phyloP scores from a whole-genome alignment of 2,888 invertebrate species.

The Ormyrus rosae region DNA sequence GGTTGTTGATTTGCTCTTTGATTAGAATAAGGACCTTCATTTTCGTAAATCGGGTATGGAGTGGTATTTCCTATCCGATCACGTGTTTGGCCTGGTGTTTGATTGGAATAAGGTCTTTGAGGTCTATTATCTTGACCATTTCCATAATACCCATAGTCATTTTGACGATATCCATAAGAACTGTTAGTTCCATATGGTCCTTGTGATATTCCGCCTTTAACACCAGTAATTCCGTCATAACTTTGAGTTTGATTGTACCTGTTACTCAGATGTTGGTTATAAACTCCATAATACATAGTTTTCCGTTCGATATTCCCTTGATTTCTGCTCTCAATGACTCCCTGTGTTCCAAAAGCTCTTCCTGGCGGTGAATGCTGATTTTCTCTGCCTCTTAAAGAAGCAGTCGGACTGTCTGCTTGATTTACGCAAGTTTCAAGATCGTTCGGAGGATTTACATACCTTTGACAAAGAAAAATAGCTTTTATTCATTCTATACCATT shows the following conservation, averaged over 20 bases:
- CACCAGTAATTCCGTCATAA: background rate
- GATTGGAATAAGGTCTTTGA: background rate
- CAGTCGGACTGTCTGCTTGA: background rate
- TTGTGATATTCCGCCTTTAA: background rate
- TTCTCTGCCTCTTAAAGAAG: background rate
- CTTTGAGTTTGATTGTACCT: background rate
- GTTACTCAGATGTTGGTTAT: background rate
- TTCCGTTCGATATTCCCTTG: background rate
- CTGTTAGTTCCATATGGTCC: background rate
- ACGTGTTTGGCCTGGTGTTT: background rate
- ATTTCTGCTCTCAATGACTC: conserved; percentile 18
- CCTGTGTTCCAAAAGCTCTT: conserved; percentile 14
- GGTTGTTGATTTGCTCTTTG: too few relatives aligned
- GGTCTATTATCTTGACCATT: background rate
- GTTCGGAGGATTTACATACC: conserved; percentile 66
- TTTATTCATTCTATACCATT: background rate
- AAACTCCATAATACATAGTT: background rate
- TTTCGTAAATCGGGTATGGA: too few relatives aligned
- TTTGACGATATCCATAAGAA: background rate
- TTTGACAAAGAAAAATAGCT: conserved; percentile 51
- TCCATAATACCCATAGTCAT: too few relatives aligned
- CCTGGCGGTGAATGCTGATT: background rate
- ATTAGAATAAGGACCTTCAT: background rate
- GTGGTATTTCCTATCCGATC: background rate
- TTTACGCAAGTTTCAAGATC: conserved; percentile 66